Evolutionary conservation across 2,113 vertebrate genomes (phyloP).

Genomic region (Centropristis striata): DNA sequence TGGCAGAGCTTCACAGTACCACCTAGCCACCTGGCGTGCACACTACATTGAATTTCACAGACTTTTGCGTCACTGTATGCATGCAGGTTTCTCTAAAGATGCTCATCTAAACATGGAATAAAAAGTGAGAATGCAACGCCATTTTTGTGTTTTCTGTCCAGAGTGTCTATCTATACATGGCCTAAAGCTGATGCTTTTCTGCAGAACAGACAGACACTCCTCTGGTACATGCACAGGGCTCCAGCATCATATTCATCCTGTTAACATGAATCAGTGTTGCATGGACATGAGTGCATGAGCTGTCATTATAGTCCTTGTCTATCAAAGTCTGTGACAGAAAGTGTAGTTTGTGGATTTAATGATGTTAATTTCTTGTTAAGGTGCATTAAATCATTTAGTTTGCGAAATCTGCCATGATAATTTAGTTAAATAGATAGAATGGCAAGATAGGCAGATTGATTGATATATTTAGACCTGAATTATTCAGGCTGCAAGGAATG

Average conservation of each 20-base stretch:
- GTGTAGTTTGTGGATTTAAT: neutral
- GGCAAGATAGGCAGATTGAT: neutral
- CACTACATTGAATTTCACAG: too few species aligned
- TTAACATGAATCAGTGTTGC: neutral
- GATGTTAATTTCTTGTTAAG: neutral
- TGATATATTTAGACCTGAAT: neutral
- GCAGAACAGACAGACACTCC: slow-evolving; percentile 5
- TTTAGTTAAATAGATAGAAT: neutral
- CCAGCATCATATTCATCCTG: neutral
- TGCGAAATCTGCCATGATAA: neutral
- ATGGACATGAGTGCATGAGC: neutral
- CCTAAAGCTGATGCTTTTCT: slow-evolving; percentile 8
- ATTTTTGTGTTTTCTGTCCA: too few species aligned
- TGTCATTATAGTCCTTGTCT: neutral
- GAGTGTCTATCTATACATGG: too few species aligned
- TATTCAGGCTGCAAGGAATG: slow-evolving; percentile 7
- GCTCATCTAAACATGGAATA: too few species aligned
- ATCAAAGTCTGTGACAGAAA: neutral
- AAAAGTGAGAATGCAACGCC: too few species aligned
- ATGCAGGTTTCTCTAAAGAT: too few species aligned
- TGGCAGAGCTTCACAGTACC: too few species aligned
- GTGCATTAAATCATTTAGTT: neutral
- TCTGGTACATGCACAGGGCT: neutral
- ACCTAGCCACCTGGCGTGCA: too few species aligned
- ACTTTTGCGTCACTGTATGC: too few species aligned